Evolutionary conservation across 2,113 vertebrate species (phyloP), one percentile per base, ranked within the genome.

Genomic region (Dermatemys mawii): DNA sequence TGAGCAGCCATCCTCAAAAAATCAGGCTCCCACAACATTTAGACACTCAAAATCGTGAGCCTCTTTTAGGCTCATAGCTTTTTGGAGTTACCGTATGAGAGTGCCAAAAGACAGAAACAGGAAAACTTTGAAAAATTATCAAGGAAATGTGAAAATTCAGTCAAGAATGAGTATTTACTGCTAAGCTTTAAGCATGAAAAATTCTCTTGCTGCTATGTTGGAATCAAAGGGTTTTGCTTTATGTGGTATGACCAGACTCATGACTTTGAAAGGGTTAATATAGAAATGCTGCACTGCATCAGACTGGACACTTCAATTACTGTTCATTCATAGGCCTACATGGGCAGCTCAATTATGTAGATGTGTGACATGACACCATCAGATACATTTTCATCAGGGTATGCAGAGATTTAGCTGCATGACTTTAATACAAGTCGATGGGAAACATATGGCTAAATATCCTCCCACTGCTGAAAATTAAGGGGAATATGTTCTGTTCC

Each of bases 371-470:
- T 27, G 88, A 90, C 22, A 83, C 78, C 1, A 1, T 10, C 44
- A 44, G 93, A 13, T 3, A 29, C 32, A 76, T 80, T 91, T 93
- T 95, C 81, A 54, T 1, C 1, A 29, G 2, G 32, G 21, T 29
- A 21, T 11, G 22, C 83, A 88, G 67, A 32, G 94, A 84, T 41
- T 76, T 27, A 86, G 44, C 38, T 57, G 44, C 88, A 93, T 46
- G 29, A n/a, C 81, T 85, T 38, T 54, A 93, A 92, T 88, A 88
- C 51, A 92, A 91, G 81, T 13, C 60, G 91, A 51, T 8, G 92
- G 70, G 63, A 81, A 9, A 79, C 10, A 87, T 1, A 81, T 35
- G 81, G 83, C 44, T 92, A 94, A 87, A 92, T 67, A 67, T 50
- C 88, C n/a, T 2, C 50, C 48, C 91, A 92, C 81, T 55, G 76